These are phyloP conservation scores for Gymnothorax javanicus DNA, from an alignment of 2,797 vertebrate species.

Conservation along the genomic window DNA sequence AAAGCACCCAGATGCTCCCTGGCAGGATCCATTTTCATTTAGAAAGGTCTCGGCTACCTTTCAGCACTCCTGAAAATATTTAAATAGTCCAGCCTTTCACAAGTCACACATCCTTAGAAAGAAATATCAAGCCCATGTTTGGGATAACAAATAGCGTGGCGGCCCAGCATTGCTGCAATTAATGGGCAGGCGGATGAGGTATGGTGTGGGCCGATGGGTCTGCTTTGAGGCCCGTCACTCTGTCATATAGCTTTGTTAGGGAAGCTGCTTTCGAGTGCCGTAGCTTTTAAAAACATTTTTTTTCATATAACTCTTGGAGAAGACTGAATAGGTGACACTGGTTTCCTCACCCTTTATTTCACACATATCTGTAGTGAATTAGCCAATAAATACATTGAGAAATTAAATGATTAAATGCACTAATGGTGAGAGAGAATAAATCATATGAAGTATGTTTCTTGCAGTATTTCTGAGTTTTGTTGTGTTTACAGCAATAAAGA, in stretches of 20 bases:
- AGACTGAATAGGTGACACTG: not conserved
- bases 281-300: not conserved
- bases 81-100: conserved; percentile 50
- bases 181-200: not conserved
- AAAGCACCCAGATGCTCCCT: conserved; percentile 74
- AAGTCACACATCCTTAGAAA: conserved; percentile 49
- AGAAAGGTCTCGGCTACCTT: conserved; percentile 53
- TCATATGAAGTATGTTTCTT: not conserved
- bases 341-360: not conserved
- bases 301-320: not conserved
- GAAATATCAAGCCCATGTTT: conserved; percentile 39
- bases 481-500: not conserved
- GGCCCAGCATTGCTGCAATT: not conserved
- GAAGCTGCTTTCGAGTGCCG: not conserved
- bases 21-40: conserved; percentile 64
- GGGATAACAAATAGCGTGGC: conserved; percentile 24
- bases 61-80: conserved; percentile 45
- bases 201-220: not conserved
- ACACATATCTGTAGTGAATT: not conserved
- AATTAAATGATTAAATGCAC: not conserved
- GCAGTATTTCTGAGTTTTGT: not conserved
- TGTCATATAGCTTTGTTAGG: not conserved
- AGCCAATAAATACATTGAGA: not conserved
- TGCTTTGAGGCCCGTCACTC: not conserved
- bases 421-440: not conserved